Conservation (phyloP, 2,797 vertebrate species). For the Malurus leucopterus region DNA sequence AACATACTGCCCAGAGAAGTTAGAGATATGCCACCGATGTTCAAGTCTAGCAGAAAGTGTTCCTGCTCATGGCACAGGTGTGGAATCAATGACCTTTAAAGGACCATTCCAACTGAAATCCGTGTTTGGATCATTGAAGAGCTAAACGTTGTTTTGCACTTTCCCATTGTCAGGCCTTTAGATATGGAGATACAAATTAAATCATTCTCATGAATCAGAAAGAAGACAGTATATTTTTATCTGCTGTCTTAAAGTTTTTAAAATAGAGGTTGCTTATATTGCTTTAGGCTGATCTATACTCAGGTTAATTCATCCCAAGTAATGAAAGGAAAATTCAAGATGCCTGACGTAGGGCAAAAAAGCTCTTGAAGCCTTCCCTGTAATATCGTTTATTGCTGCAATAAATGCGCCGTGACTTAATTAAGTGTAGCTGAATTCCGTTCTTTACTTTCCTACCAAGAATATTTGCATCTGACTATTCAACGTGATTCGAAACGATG, state of each 20-base stretch:
- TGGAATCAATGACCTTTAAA: too few species aligned
- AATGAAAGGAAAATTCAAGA: neutral
- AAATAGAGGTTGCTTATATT: fast-evolving
- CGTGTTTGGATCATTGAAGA: fast-evolving
- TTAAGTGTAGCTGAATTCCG: too few species aligned
- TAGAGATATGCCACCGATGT: fast-evolving
- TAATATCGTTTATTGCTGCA: fast-evolving
- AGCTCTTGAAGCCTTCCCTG: fast-evolving
- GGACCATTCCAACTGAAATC: fast-evolving
- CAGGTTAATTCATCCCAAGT: neutral
- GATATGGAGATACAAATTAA: too few species aligned
- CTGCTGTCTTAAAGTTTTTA: too few species aligned
- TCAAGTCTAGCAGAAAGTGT: fast-evolving
- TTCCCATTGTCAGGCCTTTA: fast-evolving
- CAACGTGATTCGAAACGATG: neutral
- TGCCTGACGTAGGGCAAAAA: fast-evolving
- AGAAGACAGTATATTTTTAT: too few species aligned
- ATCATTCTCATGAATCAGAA: fast-evolving
- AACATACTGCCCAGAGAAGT: too few species aligned
- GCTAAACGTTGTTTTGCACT: fast-evolving
- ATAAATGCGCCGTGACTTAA: fast-evolving
- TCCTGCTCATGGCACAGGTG: fast-evolving
- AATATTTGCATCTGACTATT: neutral
- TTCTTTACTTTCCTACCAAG: neutral
- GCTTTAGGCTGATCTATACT: neutral